Evolutionary conservation across 2,888 invertebrate species (phyloP), one percentile per base, ranked within the genome.

Genomic region (Yponomeuta cagnagella): DNA sequence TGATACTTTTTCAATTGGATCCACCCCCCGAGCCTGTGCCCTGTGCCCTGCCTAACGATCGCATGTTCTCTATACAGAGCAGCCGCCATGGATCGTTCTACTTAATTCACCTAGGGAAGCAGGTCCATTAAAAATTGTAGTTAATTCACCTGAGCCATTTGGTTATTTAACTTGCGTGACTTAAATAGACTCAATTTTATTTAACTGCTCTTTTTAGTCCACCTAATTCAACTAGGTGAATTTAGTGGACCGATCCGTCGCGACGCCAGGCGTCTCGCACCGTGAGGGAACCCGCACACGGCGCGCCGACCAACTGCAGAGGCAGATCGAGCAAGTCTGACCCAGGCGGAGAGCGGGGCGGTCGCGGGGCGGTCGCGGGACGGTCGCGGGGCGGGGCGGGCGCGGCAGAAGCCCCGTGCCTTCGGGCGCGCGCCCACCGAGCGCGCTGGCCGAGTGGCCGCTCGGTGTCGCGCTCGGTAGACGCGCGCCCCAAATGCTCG

Each of bases 401-500:
- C 43, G 43, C 43, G 43, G 43, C 9, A 2, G 52, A 23, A 15
- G 15, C 15, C 12, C 52, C 52, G 52, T 58, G 52, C 52, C 52
- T 58, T 58, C 52, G 15, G 52, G 15, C 52, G 52, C 52, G 52
- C 43, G 52, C 52, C 12, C 52, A 58, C 15, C 52, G 15, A 58
- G 52, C 52, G 52, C 52, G 52, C 52, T 12, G 52, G 12, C 52
- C 52, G 23, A 23, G 23, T 23, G 23, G 23, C 23, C 23, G 52
- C 10, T 12, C 52, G 52, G 10, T 9, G 52, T 52, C 37, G 52
- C 52, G 52, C 52, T 12, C 52, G 52, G 52, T 15, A 12, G 12
- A 15, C 3, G 84, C 82, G 86, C 86, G 83, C 87, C 76, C 83
- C 83, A 82, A 86, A 87, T 86, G 87, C 88, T 89, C 89, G 87